Evolutionary conservation across 2,888 invertebrate genomes (phyloP).

Genomic region (Diplolepis rosae): DNA sequence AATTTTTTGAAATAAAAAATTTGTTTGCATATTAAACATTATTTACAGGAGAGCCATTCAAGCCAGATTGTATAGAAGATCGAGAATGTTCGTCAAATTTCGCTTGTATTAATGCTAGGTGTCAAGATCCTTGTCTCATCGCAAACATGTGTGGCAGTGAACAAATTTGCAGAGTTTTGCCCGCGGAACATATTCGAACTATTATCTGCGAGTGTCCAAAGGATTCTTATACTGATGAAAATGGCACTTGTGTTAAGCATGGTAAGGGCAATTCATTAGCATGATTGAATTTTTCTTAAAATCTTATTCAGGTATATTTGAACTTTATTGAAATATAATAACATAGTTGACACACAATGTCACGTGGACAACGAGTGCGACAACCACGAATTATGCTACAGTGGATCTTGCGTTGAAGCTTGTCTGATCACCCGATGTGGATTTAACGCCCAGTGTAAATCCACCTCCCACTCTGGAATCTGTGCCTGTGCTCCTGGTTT

Average conservation of each 20-base stretch:
- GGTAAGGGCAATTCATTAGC: slow-evolving; percentile 60
- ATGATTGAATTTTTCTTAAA: neutral
- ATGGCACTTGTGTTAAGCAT: slow-evolving; percentile 81
- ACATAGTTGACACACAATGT: slow-evolving; percentile 42
- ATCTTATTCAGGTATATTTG: neutral
- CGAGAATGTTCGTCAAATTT: slow-evolving; percentile 84
- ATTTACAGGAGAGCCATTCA: slow-evolving; percentile 54
- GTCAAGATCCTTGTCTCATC: slow-evolving; percentile 85
- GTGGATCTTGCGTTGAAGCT: slow-evolving; percentile 85
- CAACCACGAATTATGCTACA: slow-evolving; percentile 83
- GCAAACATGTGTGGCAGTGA: slow-evolving; percentile 84
- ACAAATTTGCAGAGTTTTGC: slow-evolving; percentile 86
- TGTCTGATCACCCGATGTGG: slow-evolving; percentile 87
- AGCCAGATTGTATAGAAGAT: slow-evolving; percentile 83
- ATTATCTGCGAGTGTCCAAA: slow-evolving; percentile 91
- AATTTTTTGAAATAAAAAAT: slow-evolving; percentile 72
- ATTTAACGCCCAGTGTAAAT: slow-evolving; percentile 87
- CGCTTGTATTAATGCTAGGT: slow-evolving; percentile 85
- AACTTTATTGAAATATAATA: neutral
- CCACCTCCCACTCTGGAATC: slow-evolving; percentile 83
- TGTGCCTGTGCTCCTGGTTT: slow-evolving; percentile 88
- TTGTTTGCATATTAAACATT: no score
- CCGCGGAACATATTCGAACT: slow-evolving; percentile 86
- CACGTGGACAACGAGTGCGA: slow-evolving; percentile 79
- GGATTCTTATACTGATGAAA: slow-evolving; percentile 84